Base-by-base conservation (phyloP, 2,113 vertebrate species). In the Datnioides undecimradiatus region DNA sequence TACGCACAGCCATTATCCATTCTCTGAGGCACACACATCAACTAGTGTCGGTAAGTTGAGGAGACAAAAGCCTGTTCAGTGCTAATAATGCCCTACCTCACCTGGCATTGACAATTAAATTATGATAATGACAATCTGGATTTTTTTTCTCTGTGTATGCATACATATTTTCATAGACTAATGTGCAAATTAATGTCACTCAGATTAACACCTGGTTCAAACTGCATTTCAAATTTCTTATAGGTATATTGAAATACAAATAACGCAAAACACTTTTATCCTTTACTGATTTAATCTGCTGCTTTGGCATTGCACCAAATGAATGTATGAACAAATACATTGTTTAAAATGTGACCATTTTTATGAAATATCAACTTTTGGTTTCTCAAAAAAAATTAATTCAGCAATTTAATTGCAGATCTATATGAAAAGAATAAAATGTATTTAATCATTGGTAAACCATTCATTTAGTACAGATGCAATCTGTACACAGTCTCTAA, bases 391-490 rank as follows among this genome's bases (percentile, higher is more conserved):
- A 76, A 68, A 64, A 62, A 58, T 59, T 33, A 34, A 60, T 72
- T 36, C 6, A 23, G 29, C n/a, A n/a, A 54, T 86, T 82, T 57
- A 45, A 73, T 76, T 25, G 68, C n/a, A 19, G 31, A 70, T 25
- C 41, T 64, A 59, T 68, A 66, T 27, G 38, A 40, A 81, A 75
- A 8, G 83, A 86, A 90, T 84, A 76, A 65, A 86, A 86, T 92
- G 74, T 87, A 91, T 88, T 93, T 87, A 95, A 95, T 95, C 94
- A 95, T 94, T 93, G 93, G 87, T 94, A 93, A 96, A 94, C 93
- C 95, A 96, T 97, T 96, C 94, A 96, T 96, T 97, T 95, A 94
- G 95, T 95, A 96, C 94, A 93, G 95, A 94, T 95, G 93, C 95
- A 96, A 96, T 96, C 93, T 96, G 95, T 95, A 95, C 92, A 95